phyloP scores from a whole-genome alignment of 2,888 invertebrate species.

The Protonemura montana region DNA sequence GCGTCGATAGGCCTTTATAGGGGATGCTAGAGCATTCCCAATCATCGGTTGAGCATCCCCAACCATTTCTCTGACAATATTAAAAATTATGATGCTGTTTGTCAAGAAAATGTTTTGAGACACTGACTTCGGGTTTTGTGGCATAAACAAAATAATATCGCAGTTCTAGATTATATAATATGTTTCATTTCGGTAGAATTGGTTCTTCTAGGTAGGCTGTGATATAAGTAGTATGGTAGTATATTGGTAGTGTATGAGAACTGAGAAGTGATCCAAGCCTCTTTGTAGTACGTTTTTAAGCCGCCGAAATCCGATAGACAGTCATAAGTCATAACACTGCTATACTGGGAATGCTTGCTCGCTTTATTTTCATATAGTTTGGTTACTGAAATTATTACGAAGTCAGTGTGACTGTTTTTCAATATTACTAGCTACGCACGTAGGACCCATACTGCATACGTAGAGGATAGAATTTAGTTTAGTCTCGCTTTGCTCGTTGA shows the following conservation, averaged over 20 bases:
- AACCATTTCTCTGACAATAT: no score
- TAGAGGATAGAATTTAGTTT: background rate
- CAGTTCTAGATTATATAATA: no score
- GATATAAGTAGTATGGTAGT: background rate
- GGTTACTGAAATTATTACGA: background rate
- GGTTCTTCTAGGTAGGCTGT: conserved; percentile 1
- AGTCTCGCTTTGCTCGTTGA: conserved; percentile 4
- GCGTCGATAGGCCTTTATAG: no score
- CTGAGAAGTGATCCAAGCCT: background rate
- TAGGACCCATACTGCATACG: background rate
- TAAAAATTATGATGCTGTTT: no score
- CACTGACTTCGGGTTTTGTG: no score
- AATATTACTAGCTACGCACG: background rate
- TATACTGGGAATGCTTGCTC: background rate
- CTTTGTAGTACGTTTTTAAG: background rate
- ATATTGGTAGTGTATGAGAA: background rate
- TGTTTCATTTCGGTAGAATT: conserved; percentile 2
- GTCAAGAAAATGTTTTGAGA: no score
- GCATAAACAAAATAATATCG: no score
- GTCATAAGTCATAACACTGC: no score
- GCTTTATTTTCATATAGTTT: conserved; percentile 12
- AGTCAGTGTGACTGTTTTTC: conserved; percentile 12
- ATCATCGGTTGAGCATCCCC: no score
- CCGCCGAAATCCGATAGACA: no score
- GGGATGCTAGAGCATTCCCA: no score